These are phyloP conservation scores for Zeus faber DNA, from an alignment of 2,113 vertebrate species.

Conservation along the genomic window DNA sequence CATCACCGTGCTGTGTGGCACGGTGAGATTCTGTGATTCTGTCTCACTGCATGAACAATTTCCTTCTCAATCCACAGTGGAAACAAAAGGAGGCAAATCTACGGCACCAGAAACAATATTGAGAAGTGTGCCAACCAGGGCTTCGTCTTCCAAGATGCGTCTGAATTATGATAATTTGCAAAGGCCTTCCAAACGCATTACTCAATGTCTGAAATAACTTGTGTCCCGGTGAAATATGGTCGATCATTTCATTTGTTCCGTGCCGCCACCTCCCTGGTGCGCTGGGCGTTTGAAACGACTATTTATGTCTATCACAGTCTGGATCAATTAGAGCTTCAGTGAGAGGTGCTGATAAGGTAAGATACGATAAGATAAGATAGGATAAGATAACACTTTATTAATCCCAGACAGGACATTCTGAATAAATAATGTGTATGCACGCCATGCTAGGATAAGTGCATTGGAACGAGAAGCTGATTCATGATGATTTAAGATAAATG, in stretches of 20 bases:
- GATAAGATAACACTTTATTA: too few species aligned
- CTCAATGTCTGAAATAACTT: constrained; percentile 16
- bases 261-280: constrained; percentile 4
- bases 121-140: constrained; percentile 1
- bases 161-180: constrained; percentile 20
- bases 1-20: too few species aligned
- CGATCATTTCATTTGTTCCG: constrained; percentile 9
- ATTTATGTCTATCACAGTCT: constrained; percentile 3
- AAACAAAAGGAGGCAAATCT: too few species aligned
- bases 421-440: too few species aligned
- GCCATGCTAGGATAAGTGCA: too few species aligned
- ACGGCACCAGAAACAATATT: constrained; percentile 16
- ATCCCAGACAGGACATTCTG: too few species aligned
- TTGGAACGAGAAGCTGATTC: too few species aligned
- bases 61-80: too few species aligned
- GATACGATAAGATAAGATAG: too few species aligned
- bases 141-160: constrained; percentile 18
- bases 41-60: too few species aligned
- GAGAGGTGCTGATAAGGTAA: neutral
- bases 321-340: neutral
- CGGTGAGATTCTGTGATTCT: too few species aligned
- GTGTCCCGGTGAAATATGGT: constrained; percentile 17
- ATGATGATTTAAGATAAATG: too few species aligned
- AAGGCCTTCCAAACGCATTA: constrained; percentile 14
- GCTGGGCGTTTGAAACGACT: neutral